A percentile compares a stretch with the other conserved stretches of the same genome.
Evolutionary conservation across 1,140 invertebrate species (phyloP).

Genomic region (Grapholita molesta): DNA sequence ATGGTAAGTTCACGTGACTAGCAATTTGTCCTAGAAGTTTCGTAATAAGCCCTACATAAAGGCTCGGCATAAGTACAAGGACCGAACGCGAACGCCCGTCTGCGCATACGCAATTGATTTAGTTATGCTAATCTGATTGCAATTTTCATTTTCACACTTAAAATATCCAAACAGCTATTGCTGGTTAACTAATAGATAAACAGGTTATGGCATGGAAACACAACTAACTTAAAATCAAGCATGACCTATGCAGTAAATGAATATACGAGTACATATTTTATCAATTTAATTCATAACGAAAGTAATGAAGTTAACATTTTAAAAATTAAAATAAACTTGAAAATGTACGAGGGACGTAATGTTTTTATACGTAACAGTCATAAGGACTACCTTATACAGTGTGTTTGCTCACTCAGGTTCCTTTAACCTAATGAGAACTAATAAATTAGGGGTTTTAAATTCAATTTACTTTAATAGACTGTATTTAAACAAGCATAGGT

Average conservation of each 20-base stretch:
- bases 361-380: too few relatives aligned
- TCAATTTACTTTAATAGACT: constrained; percentile 5
- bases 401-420: too few relatives aligned
- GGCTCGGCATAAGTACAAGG: not conserved
- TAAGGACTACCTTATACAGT: too few relatives aligned
- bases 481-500: not conserved
- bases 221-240: not conserved
- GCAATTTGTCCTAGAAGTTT: constrained; percentile 1
- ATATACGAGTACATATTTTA: too few relatives aligned
- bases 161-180: too few relatives aligned
- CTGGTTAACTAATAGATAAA: not conserved
- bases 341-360: too few relatives aligned
- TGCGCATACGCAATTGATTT: constrained; percentile 26
- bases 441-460: not conserved
- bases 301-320: too few relatives aligned
- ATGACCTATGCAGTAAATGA: too few relatives aligned
- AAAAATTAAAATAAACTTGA: too few relatives aligned
- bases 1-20: not conserved
- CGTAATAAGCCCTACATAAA: constrained; percentile 7
- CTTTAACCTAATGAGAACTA: too few relatives aligned
- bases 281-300: too few relatives aligned
- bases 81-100: constrained; percentile 19
- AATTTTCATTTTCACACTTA: not conserved
- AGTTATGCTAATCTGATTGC: not conserved
- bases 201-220: not conserved